phyloP scores from a whole-genome alignment of 2,113 vertebrate species.

The Pedetes capensis region DNA sequence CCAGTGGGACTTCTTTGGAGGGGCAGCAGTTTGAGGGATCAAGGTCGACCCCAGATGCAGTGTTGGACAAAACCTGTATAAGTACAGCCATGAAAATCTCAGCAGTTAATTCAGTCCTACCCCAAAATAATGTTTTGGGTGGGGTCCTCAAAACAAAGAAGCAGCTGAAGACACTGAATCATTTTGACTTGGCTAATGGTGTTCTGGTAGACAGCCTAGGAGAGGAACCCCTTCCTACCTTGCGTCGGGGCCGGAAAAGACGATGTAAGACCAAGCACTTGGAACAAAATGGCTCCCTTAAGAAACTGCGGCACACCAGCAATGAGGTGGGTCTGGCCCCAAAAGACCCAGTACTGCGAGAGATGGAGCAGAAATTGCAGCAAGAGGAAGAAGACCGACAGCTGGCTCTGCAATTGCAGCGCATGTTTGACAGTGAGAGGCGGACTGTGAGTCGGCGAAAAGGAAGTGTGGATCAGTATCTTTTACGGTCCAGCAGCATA shows the following conservation, averaged over 20 bases:
- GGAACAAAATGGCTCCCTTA: constrained; percentile 85
- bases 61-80: constrained; percentile 73
- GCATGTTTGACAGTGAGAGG: constrained; percentile 89
- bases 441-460: constrained; percentile 82
- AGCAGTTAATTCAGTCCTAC: not conserved
- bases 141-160: constrained; percentile 79
- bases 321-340: constrained; percentile 70
- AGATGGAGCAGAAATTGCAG: constrained; percentile 81
- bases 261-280: constrained; percentile 94
- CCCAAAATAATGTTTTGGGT: constrained; percentile 36
- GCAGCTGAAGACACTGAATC: constrained; percentile 77
- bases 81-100: constrained; percentile 58
- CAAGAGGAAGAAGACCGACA: constrained; percentile 89
- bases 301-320: constrained; percentile 79
- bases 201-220: constrained; percentile 67
- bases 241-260: constrained; percentile 88
- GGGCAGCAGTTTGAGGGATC: constrained; percentile 42
- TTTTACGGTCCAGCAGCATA: constrained; percentile 90
- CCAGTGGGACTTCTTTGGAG: constrained; percentile 21
- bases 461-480: constrained; percentile 87
- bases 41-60: not conserved
- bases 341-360: constrained; percentile 59
- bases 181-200: constrained; percentile 79
- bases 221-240: constrained; percentile 76
- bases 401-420: constrained; percentile 91